Evolutionary conservation across 2,888 invertebrate genomes (phyloP).

Genomic region (Agapostemon virescens): DNA sequence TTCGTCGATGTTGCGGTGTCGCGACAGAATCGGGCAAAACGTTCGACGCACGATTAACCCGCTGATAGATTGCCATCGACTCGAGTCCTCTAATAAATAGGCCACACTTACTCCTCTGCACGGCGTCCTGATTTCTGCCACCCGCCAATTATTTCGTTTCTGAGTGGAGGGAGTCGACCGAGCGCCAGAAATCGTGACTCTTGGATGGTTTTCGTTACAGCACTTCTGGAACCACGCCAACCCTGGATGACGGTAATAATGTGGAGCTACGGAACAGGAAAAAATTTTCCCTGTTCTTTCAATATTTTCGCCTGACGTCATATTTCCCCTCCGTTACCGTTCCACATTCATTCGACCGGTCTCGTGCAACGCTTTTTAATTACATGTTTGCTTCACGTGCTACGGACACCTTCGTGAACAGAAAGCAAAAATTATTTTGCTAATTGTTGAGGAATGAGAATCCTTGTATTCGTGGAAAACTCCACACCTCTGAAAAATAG

Average conservation of each 20-base stretch:
- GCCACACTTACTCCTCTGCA: conserved; percentile 38
- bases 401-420: neutral
- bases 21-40: conserved; percentile 35
- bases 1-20: conserved; percentile 1
- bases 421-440: neutral
- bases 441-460: too few relatives aligned
- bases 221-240: conserved; percentile 56
- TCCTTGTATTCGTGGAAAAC: too few relatives aligned
- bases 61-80: conserved; percentile 62
- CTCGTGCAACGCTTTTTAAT: neutral
- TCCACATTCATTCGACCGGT: neutral
- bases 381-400: neutral
- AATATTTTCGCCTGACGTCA: neutral
- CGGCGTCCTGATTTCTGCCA: conserved; percentile 36
- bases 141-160: conserved; percentile 63
- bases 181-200: conserved; percentile 55
- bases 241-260: conserved; percentile 22
- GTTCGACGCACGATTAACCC: conserved; percentile 63
- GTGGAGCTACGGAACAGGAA: neutral
- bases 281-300: conserved; percentile 8
- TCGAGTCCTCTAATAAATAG: conserved; percentile 60
- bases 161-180: conserved; percentile 24
- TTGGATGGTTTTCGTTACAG: conserved; percentile 44
- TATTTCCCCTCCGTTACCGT: neutral
- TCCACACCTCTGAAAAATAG: too few relatives aligned